Conservation (phyloP, 2,113 vertebrate genomes). For the Cavia aperea region DNA sequence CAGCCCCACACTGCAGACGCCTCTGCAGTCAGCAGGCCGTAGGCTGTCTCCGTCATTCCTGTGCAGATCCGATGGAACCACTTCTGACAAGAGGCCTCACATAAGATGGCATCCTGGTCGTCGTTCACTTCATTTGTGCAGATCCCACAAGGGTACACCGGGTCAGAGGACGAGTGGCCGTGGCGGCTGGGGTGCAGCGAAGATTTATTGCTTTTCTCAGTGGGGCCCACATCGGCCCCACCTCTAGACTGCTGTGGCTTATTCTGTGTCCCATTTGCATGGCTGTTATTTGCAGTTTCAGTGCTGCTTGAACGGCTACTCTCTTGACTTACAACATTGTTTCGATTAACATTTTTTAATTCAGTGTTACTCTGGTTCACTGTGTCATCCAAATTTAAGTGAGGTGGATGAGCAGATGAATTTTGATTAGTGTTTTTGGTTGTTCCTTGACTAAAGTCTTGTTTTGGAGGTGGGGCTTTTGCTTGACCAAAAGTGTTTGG, state of each 20-base stretch:
- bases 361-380: constrained; percentile 73
- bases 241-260: constrained; percentile 75
- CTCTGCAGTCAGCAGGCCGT: constrained; percentile 84
- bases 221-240: constrained; percentile 65
- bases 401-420: constrained; percentile 73
- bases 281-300: constrained; percentile 75
- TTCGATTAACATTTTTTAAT: constrained; percentile 72
- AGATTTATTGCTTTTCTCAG: constrained; percentile 76
- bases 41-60: constrained; percentile 88
- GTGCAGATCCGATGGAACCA: constrained; percentile 88
- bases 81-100: constrained; percentile 86
- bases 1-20: constrained; percentile 85
- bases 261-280: constrained; percentile 75
- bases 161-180: constrained; percentile 75
- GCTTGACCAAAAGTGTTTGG: constrained; percentile 72
- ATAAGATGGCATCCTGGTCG: constrained; percentile 86
- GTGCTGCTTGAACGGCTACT: constrained; percentile 69
- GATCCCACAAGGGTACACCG: constrained; percentile 82
- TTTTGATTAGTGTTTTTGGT: constrained; percentile 72
- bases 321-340: constrained; percentile 68
- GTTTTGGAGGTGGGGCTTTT: constrained; percentile 75
- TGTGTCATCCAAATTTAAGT: constrained; percentile 75
- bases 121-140: constrained; percentile 85
- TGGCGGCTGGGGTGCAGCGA: constrained; percentile 73
- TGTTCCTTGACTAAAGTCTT: constrained; percentile 74